Base-by-base conservation (phyloP, 2,797 vertebrate genomes). In the Xenentodon cancila region DNA sequence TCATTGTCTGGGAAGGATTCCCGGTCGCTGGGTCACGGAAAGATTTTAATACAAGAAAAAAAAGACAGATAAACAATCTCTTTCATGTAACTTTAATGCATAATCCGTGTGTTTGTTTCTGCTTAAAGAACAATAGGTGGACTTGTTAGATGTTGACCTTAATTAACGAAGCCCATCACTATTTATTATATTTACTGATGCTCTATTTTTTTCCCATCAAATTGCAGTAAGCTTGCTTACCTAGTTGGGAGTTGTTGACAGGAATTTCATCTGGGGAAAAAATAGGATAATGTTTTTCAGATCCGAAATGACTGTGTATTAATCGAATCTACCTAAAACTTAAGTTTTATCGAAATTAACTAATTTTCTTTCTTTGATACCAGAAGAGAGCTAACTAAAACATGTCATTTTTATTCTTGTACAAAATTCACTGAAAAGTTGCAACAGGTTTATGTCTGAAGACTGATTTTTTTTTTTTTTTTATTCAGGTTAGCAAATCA, bases 241-340 rank as follows among this genome's bases (percentile, higher is more conserved):
- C 96, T 63, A 97, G 94, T 68, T 97, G 93, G 68, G 96, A 98
- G 89, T 96, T 98, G 90, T 97, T 97, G 80, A 92, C 94, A 77
- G 96, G 93, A 0, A 93, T 95, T 89, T 99, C 98, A 91, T 99
- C 97, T 99, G 84, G 59, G 88, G 87, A 86, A 71, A 1, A 16
- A 53, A 16, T 32, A 59, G n/a, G 19, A 9, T 16, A 0, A 21
- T 50, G 42, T 71, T 53, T 20, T 19, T 19, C 47, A 43, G 7
- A 19, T 25, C 11, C 7, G 1, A 6, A 9, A 25, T 25, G 40
- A 9, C 21, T 43, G 15, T n/a, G 37, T 42, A 34, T 45, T 12
- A 25, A 25, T 25, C 25, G 5, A 25, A 25, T 30, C 30, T 1
- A 30, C 7, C 7, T 30, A 30, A 30, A n/a, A 30, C 30, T 30